Evolutionary conservation across 1,140 invertebrate genomes (phyloP), one percentile per base, ranked within the genome.

Genomic region (Drosophila bocki): DNA sequence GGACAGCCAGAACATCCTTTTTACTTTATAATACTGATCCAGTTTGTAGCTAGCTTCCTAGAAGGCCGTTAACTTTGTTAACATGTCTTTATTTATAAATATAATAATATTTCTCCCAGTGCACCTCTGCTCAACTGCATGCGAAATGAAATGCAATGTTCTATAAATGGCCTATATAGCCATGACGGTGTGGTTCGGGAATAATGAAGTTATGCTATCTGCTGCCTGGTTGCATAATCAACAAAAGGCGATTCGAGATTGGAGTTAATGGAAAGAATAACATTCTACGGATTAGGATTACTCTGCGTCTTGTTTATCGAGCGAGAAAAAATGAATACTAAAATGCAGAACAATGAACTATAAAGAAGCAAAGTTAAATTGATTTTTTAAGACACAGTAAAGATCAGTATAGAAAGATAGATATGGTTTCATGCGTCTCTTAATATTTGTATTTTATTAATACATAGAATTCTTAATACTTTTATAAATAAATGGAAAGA

Each of bases 181-280:
- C 50, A 50, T 35, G 51, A 56, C 42, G 44, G 33, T 39, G 17
- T 58, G 74, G 29, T 29, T 60, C 22, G 33, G 26, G 19, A 76
- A 59, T 77, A 77, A 77, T 68, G 60, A 76, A 77, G 74, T 60
- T 77, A 59, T 68, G 56, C 74, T 50, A 60, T 65, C 59, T 75
- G 42, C 39, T 54, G 45, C 60, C 45, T 42, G 17, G 70, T 75
- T 64, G 51, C 72, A 76, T 76, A 76, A 76, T 75, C 71, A 41
- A 56, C 50, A 8, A 35, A 22, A 37, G 39, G 17, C 29, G 37
- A 37, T 44, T 54, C n/a, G n/a, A 37, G 58, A 61, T 72, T 29
- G 19, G 32, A 74, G 58, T 19, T 53, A 50, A 50, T 65, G 71
- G 70, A 48, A 61, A 63, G 26, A 56, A 63, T 41, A 50, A 41